These are phyloP conservation scores for Mesorhabditis belari DNA, from an alignment of 2,888 invertebrate species.

Conservation along the genomic window DNA sequence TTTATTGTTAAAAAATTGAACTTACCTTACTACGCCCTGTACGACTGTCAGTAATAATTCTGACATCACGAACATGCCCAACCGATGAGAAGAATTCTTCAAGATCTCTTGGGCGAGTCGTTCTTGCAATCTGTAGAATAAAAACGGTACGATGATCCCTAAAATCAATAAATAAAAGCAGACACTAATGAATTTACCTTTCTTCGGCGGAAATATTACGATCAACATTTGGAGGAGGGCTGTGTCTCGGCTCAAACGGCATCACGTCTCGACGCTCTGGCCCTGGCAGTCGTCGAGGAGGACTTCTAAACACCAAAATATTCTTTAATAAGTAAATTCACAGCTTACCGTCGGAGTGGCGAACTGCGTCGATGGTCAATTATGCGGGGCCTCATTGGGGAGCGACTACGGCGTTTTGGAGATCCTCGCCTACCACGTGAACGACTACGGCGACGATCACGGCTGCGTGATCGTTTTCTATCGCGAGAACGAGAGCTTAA, in stretches of 20 bases:
- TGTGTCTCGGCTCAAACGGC: slow-evolving; percentile 51
- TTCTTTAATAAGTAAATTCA: background rate
- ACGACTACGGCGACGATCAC: slow-evolving; percentile 10
- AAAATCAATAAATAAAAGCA: background rate
- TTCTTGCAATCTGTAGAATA: slow-evolving; percentile 59
- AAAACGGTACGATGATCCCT: slow-evolving; percentile 94
- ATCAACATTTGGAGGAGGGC: slow-evolving; percentile 45
- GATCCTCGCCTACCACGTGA: slow-evolving; percentile 8
- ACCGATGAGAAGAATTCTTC: slow-evolving; percentile 97
- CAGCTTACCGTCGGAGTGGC: slow-evolving; percentile 18
- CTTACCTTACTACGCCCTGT: slow-evolving; percentile 81
- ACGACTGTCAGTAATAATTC: slow-evolving; percentile 96
- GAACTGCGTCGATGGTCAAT: slow-evolving; percentile 18
- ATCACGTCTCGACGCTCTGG: slow-evolving; percentile 53
- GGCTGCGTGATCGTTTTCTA: slow-evolving; percentile 5
- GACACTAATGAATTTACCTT: slow-evolving; percentile 57
- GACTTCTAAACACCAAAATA: background rate
- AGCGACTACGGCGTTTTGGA: slow-evolving; percentile 16
- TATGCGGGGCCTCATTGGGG: slow-evolving; percentile 17
- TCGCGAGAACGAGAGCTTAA: slow-evolving; percentile 11
- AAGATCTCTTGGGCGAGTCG: slow-evolving; percentile 46
- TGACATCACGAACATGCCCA: slow-evolving; percentile 88
- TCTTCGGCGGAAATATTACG: slow-evolving; percentile 78
- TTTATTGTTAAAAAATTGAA: background rate
- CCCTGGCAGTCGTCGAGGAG: slow-evolving; percentile 68